Conservation (phyloP, 2,888 invertebrate genomes). For the Apamea sordens region DNA sequence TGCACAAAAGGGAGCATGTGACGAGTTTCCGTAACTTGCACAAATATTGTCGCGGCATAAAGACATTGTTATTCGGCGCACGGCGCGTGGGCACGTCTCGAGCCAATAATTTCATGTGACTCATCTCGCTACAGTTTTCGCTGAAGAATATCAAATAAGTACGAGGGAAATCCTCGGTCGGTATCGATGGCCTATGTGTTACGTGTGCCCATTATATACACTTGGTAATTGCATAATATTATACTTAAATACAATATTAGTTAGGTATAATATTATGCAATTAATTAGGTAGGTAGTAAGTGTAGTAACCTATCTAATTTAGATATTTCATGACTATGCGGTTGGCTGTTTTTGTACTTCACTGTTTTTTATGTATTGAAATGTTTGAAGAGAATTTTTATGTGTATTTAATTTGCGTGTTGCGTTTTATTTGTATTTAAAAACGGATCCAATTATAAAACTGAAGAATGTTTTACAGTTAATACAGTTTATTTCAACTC, state of each 20-base stretch:
- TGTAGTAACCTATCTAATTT: not conserved
- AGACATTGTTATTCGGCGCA: slow-evolving; percentile 79
- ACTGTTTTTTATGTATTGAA: not conserved
- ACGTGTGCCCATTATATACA: not conserved
- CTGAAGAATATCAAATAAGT: slow-evolving; percentile 84
- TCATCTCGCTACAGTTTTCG: slow-evolving; percentile 86
- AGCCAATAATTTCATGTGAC: slow-evolving; percentile 86
- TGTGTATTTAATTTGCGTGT: not conserved
- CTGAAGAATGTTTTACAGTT: not conserved
- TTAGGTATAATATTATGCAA: not conserved
- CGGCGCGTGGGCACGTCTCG: slow-evolving; percentile 84
- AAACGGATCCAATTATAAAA: not conserved
- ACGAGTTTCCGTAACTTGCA: slow-evolving; percentile 51
- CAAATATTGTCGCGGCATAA: slow-evolving; percentile 46
- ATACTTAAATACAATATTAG: not conserved
- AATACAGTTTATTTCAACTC: not conserved
- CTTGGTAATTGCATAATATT: slow-evolving; percentile 3
- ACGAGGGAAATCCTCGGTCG: slow-evolving; percentile 60
- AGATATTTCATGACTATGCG: not conserved
- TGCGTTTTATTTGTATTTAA: too few species aligned
- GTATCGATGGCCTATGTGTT: slow-evolving; percentile 23
- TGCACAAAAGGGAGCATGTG: slow-evolving; percentile 54
- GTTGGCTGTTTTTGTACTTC: not conserved
- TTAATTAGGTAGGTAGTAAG: not conserved
- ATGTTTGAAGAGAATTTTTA: not conserved